Percentiles rank a stretch among this genome's conserved stretches.
Conservation (phyloP, 2,113 vertebrate genomes). For the Triplophysa dalaica region DNA sequence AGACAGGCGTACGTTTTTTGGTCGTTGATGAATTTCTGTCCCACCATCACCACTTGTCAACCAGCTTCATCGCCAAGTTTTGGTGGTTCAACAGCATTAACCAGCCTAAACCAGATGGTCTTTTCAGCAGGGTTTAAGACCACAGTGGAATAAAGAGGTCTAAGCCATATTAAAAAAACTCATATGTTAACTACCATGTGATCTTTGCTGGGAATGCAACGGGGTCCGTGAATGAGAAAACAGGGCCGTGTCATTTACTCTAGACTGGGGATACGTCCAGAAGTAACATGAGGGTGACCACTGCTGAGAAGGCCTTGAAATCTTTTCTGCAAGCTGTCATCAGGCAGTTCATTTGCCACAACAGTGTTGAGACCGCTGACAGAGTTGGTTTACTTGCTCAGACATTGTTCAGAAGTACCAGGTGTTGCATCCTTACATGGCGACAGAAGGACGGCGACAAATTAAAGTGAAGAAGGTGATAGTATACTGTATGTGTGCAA, state of each 20-base stretch:
- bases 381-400: no score
- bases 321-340: not conserved
- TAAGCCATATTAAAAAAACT: conserved; percentile 48
- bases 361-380: no score
- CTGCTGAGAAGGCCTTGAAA: not conserved
- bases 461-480: no score
- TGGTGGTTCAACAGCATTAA: no score
- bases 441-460: no score
- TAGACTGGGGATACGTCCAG: not conserved
- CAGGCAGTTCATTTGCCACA: not conserved
- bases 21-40: no score
- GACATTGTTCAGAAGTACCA: no score
- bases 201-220: not conserved
- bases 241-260: not conserved
- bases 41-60: no score
- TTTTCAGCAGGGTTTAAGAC: not conserved
- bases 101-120: no score
- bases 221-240: not conserved
- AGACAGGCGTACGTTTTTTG: not conserved
- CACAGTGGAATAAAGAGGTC: conserved; percentile 49
- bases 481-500: not conserved
- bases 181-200: not conserved
- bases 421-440: no score
- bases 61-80: no score
- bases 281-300: not conserved